These are phyloP conservation scores for Athripsodes cinereus DNA, from an alignment of 2,888 invertebrate genomes.

Conservation along the genomic window DNA sequence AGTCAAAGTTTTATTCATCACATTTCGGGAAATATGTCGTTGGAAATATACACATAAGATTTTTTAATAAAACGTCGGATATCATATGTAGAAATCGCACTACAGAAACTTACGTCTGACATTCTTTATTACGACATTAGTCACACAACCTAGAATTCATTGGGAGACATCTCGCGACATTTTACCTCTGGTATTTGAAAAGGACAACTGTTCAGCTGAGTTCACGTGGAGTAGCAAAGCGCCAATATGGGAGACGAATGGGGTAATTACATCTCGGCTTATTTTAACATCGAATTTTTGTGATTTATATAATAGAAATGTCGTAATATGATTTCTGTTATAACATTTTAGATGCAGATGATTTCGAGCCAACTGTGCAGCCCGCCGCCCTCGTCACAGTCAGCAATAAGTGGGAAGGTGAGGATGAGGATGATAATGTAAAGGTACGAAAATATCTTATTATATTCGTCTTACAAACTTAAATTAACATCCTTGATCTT, in stretches of 20 bases:
- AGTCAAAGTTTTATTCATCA: slow-evolving; percentile 49
- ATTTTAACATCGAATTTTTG: too few relatives aligned
- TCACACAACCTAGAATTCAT: slow-evolving; percentile 43
- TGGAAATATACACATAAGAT: slow-evolving; percentile 49
- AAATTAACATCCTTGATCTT: not conserved
- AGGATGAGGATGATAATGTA: slow-evolving; percentile 81
- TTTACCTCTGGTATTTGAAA: slow-evolving; percentile 18
- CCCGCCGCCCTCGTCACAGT: slow-evolving; percentile 28
- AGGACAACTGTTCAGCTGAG: slow-evolving; percentile 12
- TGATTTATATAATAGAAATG: not conserved
- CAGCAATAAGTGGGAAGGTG: slow-evolving; percentile 71
- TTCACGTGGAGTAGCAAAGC: slow-evolving; percentile 17
- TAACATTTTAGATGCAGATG: slow-evolving; percentile 60
- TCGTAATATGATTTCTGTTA: slow-evolving; percentile 5
- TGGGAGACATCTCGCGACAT: slow-evolving; percentile 52
- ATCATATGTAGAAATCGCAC: slow-evolving; percentile 41
- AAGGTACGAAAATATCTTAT: slow-evolving; percentile 50
- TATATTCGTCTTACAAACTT: not conserved
- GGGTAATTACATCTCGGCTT: slow-evolving; percentile 24
- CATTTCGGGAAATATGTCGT: slow-evolving; percentile 46
- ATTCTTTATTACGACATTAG: slow-evolving; percentile 44
- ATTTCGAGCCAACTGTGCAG: slow-evolving; percentile 57
- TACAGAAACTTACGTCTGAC: slow-evolving; percentile 49
- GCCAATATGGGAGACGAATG: slow-evolving; percentile 25
- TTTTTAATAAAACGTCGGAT: slow-evolving; percentile 39